Conservation (phyloP, 2,113 vertebrate genomes). For the Cardinalis cardinalis region DNA sequence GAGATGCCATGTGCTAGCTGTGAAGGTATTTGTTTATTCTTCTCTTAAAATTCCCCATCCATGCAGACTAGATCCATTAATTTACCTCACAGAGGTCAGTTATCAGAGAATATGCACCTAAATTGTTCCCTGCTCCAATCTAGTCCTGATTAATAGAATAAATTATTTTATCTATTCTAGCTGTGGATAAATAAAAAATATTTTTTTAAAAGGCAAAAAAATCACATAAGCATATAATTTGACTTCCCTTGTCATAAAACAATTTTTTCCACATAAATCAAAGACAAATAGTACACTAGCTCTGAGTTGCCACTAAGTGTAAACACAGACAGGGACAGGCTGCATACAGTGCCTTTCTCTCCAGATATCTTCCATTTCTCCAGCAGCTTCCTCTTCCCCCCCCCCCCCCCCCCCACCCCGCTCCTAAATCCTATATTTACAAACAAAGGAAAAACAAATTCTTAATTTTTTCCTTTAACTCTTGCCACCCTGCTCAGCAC, state of each 20-base stretch:
- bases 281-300: neutral
- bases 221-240: neutral
- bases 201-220: neutral
- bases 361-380: neutral
- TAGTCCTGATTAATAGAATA: neutral
- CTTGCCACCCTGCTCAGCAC: neutral
- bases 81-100: neutral
- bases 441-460: neutral
- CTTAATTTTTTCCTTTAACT: neutral
- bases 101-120: neutral
- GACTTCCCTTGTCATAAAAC: neutral
- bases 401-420: too few relatives aligned
- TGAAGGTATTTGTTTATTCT: neutral
- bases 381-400: neutral
- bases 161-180: neutral
- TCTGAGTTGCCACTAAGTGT: neutral
- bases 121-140: neutral
- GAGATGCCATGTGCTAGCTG: neutral
- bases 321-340: neutral
- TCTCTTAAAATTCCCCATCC: neutral
- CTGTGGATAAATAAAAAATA: neutral
- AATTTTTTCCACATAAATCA: neutral
- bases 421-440: neutral
- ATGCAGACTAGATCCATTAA: neutral
- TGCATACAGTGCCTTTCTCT: neutral